Conservation (phyloP, 1,140 invertebrate genomes). For the Apocrypta bakeri region DNA sequence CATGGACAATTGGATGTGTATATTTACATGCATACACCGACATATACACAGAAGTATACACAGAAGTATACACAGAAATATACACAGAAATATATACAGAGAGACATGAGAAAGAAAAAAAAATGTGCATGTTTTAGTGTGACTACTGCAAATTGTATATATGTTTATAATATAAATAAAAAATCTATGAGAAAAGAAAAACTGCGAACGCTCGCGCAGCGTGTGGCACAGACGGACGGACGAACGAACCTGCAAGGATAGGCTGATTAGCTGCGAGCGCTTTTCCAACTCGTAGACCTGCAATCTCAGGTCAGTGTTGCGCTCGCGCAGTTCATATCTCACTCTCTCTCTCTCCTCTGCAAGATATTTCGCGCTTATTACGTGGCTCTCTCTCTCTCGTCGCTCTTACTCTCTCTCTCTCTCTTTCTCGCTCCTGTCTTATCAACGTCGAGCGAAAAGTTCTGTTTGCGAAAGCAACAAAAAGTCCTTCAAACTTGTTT, state of each 20-base stretch:
- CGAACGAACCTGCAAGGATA: conserved; percentile 74
- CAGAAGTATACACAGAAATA: neutral
- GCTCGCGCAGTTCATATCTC: conserved; percentile 74
- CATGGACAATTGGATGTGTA: no score
- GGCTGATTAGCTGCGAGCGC: conserved; percentile 74
- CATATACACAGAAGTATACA: no score
- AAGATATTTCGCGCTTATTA: conserved; percentile 74
- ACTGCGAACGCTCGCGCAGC: neutral
- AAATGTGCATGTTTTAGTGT: conserved; percentile 36
- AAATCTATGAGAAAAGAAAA: conserved; percentile 15
- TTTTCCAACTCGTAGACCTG: conserved; percentile 75
- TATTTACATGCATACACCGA: no score
- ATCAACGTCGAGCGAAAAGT: conserved; percentile 52
- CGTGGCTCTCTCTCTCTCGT: conserved; percentile 60
- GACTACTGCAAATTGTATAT: neutral
- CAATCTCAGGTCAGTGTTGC: conserved; percentile 74
- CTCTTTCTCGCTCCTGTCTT: conserved; percentile 47
- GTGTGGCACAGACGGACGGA: conserved; percentile 11
- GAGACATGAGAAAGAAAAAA: conserved; percentile 51
- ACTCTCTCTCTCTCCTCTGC: conserved; percentile 74
- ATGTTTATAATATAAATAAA: neutral
- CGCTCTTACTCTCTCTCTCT: conserved; percentile 35
- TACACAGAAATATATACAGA: neutral
- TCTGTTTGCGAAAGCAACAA: conserved; percentile 51
- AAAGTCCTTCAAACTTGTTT: conserved; percentile 51